Evolutionary conservation across 1,140 invertebrate species (phyloP).

Genomic region (Paralvinella palmiformis): DNA sequence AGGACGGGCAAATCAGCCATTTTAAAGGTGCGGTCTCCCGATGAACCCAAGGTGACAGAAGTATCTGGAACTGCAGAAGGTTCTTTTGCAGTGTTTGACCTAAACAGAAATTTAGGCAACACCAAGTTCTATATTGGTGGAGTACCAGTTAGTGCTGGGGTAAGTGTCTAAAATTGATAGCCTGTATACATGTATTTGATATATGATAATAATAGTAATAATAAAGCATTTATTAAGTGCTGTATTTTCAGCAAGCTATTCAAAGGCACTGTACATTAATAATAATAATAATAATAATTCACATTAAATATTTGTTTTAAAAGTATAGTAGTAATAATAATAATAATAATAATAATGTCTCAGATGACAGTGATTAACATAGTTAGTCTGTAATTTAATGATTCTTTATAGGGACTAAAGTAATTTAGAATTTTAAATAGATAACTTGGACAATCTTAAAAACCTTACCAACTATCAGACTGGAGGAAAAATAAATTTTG

Average conservation of each 20-base stretch:
- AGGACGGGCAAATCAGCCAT: conserved; percentile 72
- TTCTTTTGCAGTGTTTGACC: conserved; percentile 35
- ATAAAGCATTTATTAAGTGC: no score
- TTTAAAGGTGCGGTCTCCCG: conserved; percentile 65
- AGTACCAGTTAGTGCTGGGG: conserved; percentile 56
- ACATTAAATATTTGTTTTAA: background rate
- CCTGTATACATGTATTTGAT: conserved; percentile 33
- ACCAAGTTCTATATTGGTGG: conserved; percentile 86
- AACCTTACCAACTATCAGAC: no score
- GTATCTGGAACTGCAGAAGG: conserved; percentile 52
- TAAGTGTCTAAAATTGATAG: conserved; percentile 35
- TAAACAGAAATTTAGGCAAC: conserved; percentile 54
- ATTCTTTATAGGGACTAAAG: no score
- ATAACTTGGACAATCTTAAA: no score
- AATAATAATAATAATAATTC: no score
- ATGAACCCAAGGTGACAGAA: conserved; percentile 53
- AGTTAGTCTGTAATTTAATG: no score
- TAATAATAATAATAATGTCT: no score
- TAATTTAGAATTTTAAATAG: no score
- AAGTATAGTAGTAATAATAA: background rate
- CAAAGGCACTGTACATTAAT: no score
- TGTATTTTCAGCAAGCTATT: no score
- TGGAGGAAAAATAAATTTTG: no score
- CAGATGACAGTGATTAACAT: no score
- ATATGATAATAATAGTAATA: conserved; percentile 6